These are phyloP conservation scores for Mastomys coucha DNA, from an alignment of 2,113 vertebrate genomes.

Conservation along the genomic window DNA sequence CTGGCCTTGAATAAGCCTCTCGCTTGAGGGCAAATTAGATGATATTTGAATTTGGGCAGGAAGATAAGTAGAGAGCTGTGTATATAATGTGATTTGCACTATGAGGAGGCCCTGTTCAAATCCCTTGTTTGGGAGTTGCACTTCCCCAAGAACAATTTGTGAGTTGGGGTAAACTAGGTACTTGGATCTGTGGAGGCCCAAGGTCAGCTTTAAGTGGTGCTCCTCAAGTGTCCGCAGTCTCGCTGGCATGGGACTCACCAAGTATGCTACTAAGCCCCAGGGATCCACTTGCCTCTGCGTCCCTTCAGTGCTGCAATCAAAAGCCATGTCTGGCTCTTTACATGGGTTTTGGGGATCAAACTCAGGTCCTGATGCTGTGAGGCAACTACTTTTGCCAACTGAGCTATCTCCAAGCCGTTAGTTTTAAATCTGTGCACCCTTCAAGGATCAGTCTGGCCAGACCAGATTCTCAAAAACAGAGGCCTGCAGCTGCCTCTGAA, in stretches of 20 bases:
- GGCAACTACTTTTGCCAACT: background rate
- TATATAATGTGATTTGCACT: background rate
- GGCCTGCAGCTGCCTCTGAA: background rate
- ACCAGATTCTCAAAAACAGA: background rate
- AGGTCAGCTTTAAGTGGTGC: background rate
- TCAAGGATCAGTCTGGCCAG: background rate
- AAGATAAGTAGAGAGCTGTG: background rate
- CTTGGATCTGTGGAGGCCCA: background rate
- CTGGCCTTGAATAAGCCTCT: background rate
- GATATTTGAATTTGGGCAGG: background rate
- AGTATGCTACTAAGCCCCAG: background rate
- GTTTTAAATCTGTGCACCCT: background rate
- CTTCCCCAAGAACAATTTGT: constrained; percentile 1
- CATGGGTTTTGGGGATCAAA: background rate
- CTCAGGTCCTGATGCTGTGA: background rate
- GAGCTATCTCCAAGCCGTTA: background rate
- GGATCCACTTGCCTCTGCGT: background rate
- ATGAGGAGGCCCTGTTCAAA: background rate
- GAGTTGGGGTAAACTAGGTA: background rate
- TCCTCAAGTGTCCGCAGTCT: background rate
- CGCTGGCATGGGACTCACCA: background rate
- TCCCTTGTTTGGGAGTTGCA: background rate
- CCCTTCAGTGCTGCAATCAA: background rate
- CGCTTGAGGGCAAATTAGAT: background rate
- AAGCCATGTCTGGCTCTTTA: background rate